phyloP scores from a whole-genome alignment of 2,888 invertebrate species.

The Eupeodes luniger region DNA sequence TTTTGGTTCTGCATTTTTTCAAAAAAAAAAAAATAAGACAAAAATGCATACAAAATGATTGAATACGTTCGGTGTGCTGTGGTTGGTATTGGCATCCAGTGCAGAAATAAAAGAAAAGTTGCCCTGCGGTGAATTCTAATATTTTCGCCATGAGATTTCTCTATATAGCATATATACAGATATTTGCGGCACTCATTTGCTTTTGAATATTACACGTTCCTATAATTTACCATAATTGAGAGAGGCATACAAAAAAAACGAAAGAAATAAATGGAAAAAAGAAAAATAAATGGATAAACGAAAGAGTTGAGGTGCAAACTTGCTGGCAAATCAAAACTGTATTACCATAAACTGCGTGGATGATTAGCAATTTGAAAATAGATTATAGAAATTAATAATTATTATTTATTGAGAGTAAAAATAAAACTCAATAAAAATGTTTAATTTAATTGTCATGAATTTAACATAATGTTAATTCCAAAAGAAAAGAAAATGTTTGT shows the following conservation, averaged over 20 bases:
- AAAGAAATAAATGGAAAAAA: background rate
- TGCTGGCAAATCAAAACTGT: background rate
- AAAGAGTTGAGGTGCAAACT: slow-evolving; percentile 63
- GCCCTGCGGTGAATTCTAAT: slow-evolving; percentile 32
- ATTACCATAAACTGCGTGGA: background rate
- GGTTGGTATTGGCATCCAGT: slow-evolving; percentile 54
- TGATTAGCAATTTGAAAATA: background rate
- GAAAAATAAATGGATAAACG: slow-evolving; percentile 36
- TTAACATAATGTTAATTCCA: no score
- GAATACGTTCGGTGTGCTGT: slow-evolving; percentile 62
- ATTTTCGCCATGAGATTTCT: slow-evolving; percentile 46
- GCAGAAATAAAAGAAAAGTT: slow-evolving; percentile 28
- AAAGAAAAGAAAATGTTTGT: no score
- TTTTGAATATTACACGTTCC: slow-evolving; percentile 64
- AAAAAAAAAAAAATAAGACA: background rate
- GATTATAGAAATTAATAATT: no score
- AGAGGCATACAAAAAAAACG: background rate
- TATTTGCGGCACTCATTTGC: slow-evolving; percentile 56
- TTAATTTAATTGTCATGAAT: no score
- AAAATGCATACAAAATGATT: slow-evolving; percentile 53
- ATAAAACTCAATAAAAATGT: no score
- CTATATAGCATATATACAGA: slow-evolving; percentile 4
- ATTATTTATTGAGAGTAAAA: no score
- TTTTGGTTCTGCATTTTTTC: slow-evolving; percentile 46
- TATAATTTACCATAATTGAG: slow-evolving; percentile 65